Evolutionary conservation across 2,797 vertebrate species (phyloP).

Genomic region (Xenops minutus): DNA sequence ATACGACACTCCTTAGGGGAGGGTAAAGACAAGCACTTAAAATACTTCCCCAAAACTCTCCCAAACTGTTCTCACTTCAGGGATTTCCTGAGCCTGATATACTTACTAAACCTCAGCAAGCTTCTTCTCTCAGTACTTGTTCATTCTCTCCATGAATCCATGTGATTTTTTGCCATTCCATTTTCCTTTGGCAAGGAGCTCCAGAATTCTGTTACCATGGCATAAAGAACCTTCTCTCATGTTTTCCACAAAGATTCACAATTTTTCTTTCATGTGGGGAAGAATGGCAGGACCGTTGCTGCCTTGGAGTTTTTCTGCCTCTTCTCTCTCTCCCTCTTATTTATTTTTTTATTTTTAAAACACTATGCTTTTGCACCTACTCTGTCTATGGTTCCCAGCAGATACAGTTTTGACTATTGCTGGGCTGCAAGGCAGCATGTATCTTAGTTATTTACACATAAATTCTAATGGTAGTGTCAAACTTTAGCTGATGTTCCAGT

Average conservation of each 20-base stretch:
- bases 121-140: not conserved
- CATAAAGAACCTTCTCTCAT: not conserved
- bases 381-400: not conserved
- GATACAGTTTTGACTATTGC: not conserved
- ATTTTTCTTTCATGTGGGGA: not conserved
- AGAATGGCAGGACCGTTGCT: not conserved
- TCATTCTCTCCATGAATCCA: not conserved
- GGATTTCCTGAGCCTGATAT: not conserved
- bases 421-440: not conserved
- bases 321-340: not conserved
- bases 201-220: not conserved
- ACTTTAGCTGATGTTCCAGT: not conserved
- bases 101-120: not conserved
- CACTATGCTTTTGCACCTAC: not conserved
- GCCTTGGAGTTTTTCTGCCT: not conserved
- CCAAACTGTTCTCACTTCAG: not conserved
- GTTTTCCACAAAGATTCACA: not conserved
- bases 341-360: not conserved
- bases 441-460: not conserved
- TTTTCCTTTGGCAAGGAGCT: not conserved
- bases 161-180: not conserved
- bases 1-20: not conserved
- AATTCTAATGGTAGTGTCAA: not conserved
- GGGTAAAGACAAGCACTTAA: not conserved
- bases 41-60: not conserved